phyloP scores from a whole-genome alignment of 2,888 invertebrate species.

The Nebria salina region DNA sequence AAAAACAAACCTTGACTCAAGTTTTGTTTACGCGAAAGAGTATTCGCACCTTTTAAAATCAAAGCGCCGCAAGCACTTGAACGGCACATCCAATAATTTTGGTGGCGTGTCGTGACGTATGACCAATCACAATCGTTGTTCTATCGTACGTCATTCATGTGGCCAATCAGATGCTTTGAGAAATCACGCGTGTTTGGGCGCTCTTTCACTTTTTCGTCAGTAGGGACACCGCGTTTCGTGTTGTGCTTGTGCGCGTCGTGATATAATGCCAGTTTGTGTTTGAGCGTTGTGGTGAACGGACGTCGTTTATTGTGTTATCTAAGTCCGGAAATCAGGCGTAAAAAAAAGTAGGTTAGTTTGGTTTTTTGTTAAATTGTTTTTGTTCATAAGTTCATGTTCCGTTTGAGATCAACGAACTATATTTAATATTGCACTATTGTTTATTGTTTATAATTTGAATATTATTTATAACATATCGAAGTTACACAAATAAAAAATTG shows the following conservation, averaged over 20 bases:
- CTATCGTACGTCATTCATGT: constrained; percentile 29
- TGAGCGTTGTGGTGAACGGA: neutral
- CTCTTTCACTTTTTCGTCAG: constrained; percentile 39
- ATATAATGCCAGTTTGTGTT: constrained; percentile 31
- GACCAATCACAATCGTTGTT: constrained; percentile 15
- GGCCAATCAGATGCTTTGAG: constrained; percentile 27
- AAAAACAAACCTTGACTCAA: constrained; percentile 39
- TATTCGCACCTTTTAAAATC: constrained; percentile 15
- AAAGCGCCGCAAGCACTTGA: neutral
- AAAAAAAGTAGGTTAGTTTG: constrained; percentile 29
- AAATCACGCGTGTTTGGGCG: constrained; percentile 35
- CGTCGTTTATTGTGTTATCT: constrained; percentile 19
- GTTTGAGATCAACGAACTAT: neutral
- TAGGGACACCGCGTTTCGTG: constrained; percentile 21
- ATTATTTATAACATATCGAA: too few species aligned
- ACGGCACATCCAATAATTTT: constrained; percentile 14
- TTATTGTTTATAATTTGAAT: too few species aligned
- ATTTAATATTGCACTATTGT: neutral
- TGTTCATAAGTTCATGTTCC: neutral
- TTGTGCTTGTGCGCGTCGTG: constrained; percentile 9
- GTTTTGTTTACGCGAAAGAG: constrained; percentile 28
- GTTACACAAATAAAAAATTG: too few species aligned
- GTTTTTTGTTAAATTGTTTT: neutral
- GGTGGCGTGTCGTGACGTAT: constrained; percentile 28
- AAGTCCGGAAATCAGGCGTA: constrained; percentile 4